Evolutionary conservation across 1,140 invertebrate genomes (phyloP).

Genomic region (Schlechtendalia chinensis): DNA sequence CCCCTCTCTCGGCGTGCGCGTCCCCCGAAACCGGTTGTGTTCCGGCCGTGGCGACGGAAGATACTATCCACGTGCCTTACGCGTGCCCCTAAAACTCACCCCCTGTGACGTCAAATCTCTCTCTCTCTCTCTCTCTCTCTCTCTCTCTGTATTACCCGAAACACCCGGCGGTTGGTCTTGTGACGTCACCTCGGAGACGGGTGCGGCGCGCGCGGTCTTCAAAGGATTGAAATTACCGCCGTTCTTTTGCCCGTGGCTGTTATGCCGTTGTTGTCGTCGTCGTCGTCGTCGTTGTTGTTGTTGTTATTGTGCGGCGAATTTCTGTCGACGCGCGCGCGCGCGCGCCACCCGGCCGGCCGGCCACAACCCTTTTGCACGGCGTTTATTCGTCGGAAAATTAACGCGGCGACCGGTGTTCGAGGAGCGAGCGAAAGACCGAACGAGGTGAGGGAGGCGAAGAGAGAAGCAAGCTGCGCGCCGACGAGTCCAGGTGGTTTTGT

Average conservation of each 20-base stretch:
- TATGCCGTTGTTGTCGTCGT: not conserved
- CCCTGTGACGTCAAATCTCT: conserved; percentile 46
- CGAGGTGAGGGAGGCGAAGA: not conserved
- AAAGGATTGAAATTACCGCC: conserved; percentile 25
- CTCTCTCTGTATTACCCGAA: not conserved
- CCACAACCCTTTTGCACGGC: conserved; percentile 33
- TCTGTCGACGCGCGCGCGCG: not conserved
- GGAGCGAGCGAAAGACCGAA: not conserved
- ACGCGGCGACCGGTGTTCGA: conserved; percentile 35
- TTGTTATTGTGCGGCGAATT: conserved; percentile 24
- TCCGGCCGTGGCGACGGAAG: not conserved
- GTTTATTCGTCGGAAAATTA: conserved; percentile 40
- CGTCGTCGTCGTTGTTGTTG: too few relatives aligned
- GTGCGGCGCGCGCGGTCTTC: conserved; percentile 38
- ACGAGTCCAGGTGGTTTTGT: conserved; percentile 38
- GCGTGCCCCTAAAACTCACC: conserved; percentile 46
- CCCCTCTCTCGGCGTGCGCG: not conserved
- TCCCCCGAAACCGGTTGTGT: conserved; percentile 38
- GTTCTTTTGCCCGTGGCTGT: conserved; percentile 22
- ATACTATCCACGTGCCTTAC: conserved; percentile 47
- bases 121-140: conserved; percentile 2
- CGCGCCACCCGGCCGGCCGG: not conserved
- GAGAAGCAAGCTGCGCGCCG: conserved; percentile 28
- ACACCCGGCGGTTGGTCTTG: conserved; percentile 46
- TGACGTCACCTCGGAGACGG: conserved; percentile 25